phyloP scores from a whole-genome alignment of 2,797 vertebrate species.

The Catostomus latipinnis region DNA sequence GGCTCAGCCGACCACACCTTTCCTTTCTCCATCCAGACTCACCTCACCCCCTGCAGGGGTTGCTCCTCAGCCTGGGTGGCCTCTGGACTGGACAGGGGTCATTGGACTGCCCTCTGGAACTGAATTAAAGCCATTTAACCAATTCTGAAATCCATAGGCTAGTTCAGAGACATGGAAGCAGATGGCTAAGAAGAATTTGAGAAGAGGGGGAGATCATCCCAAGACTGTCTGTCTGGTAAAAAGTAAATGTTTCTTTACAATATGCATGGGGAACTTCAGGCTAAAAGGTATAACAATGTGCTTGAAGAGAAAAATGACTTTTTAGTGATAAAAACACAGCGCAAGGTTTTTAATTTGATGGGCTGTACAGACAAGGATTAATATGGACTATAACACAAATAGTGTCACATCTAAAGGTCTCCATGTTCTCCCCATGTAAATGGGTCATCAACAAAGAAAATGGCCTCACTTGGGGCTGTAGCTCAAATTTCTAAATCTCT shows the following conservation, averaged over 20 bases:
- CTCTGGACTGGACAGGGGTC: constrained; percentile 55
- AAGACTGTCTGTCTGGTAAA: constrained; percentile 1
- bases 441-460: too few species aligned
- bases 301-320: not conserved
- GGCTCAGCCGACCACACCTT: constrained; percentile 55
- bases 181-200: constrained; percentile 49
- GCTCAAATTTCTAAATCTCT: too few species aligned
- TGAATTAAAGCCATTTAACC: constrained; percentile 56
- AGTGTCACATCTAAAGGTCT: too few species aligned
- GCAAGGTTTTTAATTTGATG: not conserved
- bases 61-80: constrained; percentile 69
- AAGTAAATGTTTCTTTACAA: constrained; percentile 13
- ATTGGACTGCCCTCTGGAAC: constrained; percentile 56
- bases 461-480: too few species aligned
- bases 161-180: constrained; percentile 43
- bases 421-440: too few species aligned
- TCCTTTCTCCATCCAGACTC: constrained; percentile 61
- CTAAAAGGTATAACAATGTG: not conserved
- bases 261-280: constrained; percentile 3
- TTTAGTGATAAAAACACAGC: not conserved
- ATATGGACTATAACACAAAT: too few species aligned
- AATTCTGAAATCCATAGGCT: constrained; percentile 48
- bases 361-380: not conserved
- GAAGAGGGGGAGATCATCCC: constrained; percentile 41
- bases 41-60: constrained; percentile 26